Percentiles rank a stretch among this genome's conserved stretches.
Conservation (phyloP, 2,797 vertebrate species). For the Salarias fasciatus region DNA sequence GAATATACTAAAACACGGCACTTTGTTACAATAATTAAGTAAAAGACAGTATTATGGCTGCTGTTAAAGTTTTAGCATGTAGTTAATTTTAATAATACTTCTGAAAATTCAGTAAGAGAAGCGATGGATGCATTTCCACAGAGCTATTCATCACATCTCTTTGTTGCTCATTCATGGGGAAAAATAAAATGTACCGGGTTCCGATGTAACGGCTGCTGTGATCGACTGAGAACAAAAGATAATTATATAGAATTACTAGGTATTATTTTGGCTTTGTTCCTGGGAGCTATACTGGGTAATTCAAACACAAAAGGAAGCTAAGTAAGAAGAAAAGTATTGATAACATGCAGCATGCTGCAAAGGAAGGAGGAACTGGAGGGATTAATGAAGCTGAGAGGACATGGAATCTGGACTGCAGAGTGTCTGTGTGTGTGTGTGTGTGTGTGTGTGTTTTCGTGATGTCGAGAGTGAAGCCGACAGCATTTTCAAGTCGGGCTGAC, state of each 20-base stretch:
- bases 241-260: conserved; percentile 55
- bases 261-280: conserved; percentile 56
- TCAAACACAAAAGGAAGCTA: conserved; percentile 52
- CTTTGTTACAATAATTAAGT: conserved; percentile 42
- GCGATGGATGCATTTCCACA: conserved; percentile 16
- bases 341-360: conserved; percentile 7
- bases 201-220: conserved; percentile 29
- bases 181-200: not conserved
- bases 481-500: conserved; percentile 33
- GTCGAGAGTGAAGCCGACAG: conserved; percentile 10
- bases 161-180: not conserved
- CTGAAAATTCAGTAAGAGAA: conserved; percentile 1
- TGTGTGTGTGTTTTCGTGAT: conserved; percentile 2
- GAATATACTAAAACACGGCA: conserved; percentile 5
- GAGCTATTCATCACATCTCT: conserved; percentile 13
- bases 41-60: conserved; percentile 35
- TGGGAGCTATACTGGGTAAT: conserved; percentile 52
- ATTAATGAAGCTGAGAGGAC: conserved; percentile 28
- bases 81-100: conserved; percentile 39
- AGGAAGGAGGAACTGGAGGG: conserved; percentile 28
- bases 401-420: not conserved
- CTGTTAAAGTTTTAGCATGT: conserved; percentile 44
- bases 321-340: conserved; percentile 34
- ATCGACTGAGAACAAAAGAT: conserved; percentile 38
- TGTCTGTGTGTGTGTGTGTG: not conserved